Percentiles rank a stretch among this genome's conserved stretches.
Conservation (phyloP, 2,113 vertebrate genomes). For the Coptodon rendalli region DNA sequence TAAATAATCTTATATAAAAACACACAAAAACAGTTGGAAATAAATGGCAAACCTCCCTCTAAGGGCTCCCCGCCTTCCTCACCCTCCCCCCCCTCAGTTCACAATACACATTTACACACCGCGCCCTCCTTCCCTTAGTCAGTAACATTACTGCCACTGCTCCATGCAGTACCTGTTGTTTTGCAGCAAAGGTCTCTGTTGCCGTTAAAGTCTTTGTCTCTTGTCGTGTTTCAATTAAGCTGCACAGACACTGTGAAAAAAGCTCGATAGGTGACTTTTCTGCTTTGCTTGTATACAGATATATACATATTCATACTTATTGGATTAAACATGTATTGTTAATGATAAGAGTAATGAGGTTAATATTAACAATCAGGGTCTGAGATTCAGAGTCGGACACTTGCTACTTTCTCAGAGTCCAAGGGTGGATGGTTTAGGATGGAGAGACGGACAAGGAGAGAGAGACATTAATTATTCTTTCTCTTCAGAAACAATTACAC, state of each 20-base stretch:
- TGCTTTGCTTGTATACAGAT: constrained; percentile 53
- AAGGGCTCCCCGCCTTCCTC: neutral
- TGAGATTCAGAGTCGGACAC: constrained; percentile 48
- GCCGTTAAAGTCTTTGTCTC: constrained; percentile 28
- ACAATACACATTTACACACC: constrained; percentile 41
- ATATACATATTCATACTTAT: constrained; percentile 27
- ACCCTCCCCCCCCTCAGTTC: neutral
- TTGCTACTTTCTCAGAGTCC: constrained; percentile 45
- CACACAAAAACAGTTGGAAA: constrained; percentile 61
- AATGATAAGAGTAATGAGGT: constrained; percentile 44
- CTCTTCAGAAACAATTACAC: neutral
- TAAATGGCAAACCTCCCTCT: constrained; percentile 31
- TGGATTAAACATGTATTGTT: constrained; percentile 50
- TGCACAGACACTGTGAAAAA: constrained; percentile 65
- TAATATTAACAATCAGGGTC: constrained; percentile 57
- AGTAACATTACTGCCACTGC: neutral
- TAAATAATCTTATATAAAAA: constrained; percentile 79
- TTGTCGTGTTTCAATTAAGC: constrained; percentile 60
- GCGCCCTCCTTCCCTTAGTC: neutral
- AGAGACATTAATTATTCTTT: constrained; percentile 28
- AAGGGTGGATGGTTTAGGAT: constrained; percentile 10
- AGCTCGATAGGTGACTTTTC: constrained; percentile 54
- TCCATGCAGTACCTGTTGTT: constrained; percentile 56
- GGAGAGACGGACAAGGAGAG: constrained; percentile 31
- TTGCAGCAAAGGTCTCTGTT: constrained; percentile 34